These are phyloP conservation scores for Cheilosia grossa DNA, from an alignment of 2,888 invertebrate species.

Conservation along the genomic window DNA sequence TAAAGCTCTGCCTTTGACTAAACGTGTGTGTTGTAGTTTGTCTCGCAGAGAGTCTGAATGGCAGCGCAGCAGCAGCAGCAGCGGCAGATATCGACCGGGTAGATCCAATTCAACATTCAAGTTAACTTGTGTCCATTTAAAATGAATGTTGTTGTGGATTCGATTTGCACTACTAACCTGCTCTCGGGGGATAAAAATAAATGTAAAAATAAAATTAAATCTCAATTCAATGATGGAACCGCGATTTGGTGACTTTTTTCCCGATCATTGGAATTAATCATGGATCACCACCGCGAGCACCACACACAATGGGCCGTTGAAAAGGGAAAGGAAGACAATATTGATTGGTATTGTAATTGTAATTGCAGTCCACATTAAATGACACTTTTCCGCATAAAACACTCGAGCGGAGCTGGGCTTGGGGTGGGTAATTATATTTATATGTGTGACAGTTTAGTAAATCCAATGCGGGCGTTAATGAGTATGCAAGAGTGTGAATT, in stretches of 20 bases:
- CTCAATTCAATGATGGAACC: conserved; percentile 53
- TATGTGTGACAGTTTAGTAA: conserved; percentile 8
- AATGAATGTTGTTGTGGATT: conserved; percentile 60
- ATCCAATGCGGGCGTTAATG: conserved; percentile 52
- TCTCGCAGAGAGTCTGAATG: conserved; percentile 20
- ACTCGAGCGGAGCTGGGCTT: not conserved
- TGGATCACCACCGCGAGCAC: conserved; percentile 30
- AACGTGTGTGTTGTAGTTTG: conserved; percentile 55
- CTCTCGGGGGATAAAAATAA: conserved; percentile 18
- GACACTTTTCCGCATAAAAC: conserved; percentile 43
- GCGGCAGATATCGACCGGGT: conserved; percentile 22
- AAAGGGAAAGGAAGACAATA: conserved; percentile 59
- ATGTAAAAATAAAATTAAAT: not conserved
- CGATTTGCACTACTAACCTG: conserved; percentile 72
- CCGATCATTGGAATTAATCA: conserved; percentile 50
- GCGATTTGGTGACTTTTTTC: conserved; percentile 36
- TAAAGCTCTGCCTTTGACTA: conserved; percentile 39
- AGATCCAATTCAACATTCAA: conserved; percentile 20
- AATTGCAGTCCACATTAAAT: conserved; percentile 18
- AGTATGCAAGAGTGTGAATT: conserved; percentile 21
- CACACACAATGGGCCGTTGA: conserved; percentile 38
- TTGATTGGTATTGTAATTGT: not conserved
- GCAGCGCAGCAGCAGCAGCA: conserved; percentile 7
- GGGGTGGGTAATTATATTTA: no score
- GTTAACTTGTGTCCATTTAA: conserved; percentile 59